These are phyloP conservation scores for Leucophora obtusa DNA, from an alignment of 2,888 invertebrate species.

Conservation along the genomic window DNA sequence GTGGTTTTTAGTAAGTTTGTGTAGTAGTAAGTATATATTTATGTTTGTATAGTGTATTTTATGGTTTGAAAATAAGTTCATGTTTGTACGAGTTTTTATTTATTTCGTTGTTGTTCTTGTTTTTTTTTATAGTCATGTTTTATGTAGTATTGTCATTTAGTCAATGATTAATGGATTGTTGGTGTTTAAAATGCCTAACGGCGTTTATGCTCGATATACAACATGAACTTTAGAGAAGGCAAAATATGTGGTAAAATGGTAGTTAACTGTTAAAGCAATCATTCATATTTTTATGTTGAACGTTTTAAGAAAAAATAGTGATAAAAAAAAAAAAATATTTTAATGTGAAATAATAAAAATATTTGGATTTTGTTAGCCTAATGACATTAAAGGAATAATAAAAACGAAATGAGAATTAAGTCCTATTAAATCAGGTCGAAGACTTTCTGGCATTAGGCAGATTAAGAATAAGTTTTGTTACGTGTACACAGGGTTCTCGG, in stretches of 20 bases:
- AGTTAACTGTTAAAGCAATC: neutral
- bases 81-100: slow-evolving; percentile 36
- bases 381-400: too few species aligned
- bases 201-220: slow-evolving; percentile 18
- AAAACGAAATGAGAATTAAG: too few species aligned
- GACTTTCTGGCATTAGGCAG: too few species aligned
- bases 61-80: slow-evolving; percentile 38
- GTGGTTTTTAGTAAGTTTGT: slow-evolving; percentile 42
- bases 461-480: too few species aligned
- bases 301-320: neutral
- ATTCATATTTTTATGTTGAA: neutral
- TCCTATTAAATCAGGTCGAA: too few species aligned
- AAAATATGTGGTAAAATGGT: neutral
- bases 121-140: slow-evolving; percentile 20
- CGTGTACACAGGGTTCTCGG: too few species aligned
- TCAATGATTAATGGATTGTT: slow-evolving; percentile 51
- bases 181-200: slow-evolving; percentile 37
- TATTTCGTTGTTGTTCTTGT: slow-evolving; percentile 22
- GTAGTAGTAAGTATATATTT: neutral
- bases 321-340: neutral
- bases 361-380: too few species aligned
- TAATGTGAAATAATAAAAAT: too few species aligned
- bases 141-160: slow-evolving; percentile 41
- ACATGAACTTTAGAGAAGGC: neutral
- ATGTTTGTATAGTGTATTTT: slow-evolving; percentile 4